These are phyloP conservation scores for Halcyon senegalensis DNA, from an alignment of 2,113 vertebrate species.

Conservation along the genomic window DNA sequence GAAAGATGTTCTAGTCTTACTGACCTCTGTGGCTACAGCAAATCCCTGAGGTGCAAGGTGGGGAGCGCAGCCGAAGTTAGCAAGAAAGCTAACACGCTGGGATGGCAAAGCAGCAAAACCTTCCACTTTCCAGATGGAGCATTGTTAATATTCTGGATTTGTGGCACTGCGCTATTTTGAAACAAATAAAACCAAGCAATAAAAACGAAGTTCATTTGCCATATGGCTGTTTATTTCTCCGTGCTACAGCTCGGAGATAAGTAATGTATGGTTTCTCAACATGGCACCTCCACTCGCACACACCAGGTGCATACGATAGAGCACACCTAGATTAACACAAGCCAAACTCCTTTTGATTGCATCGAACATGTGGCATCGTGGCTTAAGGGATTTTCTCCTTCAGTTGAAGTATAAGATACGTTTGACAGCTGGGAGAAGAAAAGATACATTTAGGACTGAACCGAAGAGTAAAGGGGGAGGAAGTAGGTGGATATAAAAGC, in stretches of 20 bases:
- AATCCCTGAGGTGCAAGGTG: neutral
- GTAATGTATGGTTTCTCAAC: conserved; percentile 64
- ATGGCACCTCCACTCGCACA: conserved; percentile 11
- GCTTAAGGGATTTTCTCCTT: conserved; percentile 65
- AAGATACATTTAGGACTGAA: neutral
- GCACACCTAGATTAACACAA: conserved; percentile 56
- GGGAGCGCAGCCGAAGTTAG: neutral
- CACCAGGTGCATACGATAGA: conserved; percentile 1
- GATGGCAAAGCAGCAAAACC: conserved; percentile 21
- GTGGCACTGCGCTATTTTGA: conserved; percentile 64
- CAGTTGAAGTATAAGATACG: neutral
- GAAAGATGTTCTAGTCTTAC: neutral
- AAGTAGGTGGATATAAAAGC: neutral
- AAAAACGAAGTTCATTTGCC: conserved; percentile 74
- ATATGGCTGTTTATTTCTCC: conserved; percentile 79
- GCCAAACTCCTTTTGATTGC: conserved; percentile 31
- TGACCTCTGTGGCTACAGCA: neutral
- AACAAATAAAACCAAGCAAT: conserved; percentile 75
- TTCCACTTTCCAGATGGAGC: conserved; percentile 73
- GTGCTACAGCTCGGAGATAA: conserved; percentile 56
- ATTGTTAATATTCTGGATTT: conserved; percentile 77
- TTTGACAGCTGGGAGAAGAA: conserved; percentile 50
- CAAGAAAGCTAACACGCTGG: neutral
- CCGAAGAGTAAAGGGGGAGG: neutral
- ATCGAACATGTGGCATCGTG: conserved; percentile 37